These are phyloP conservation scores for Phalloptychus januarius DNA, from an alignment of 2,797 vertebrate species.

Conservation along the genomic window DNA sequence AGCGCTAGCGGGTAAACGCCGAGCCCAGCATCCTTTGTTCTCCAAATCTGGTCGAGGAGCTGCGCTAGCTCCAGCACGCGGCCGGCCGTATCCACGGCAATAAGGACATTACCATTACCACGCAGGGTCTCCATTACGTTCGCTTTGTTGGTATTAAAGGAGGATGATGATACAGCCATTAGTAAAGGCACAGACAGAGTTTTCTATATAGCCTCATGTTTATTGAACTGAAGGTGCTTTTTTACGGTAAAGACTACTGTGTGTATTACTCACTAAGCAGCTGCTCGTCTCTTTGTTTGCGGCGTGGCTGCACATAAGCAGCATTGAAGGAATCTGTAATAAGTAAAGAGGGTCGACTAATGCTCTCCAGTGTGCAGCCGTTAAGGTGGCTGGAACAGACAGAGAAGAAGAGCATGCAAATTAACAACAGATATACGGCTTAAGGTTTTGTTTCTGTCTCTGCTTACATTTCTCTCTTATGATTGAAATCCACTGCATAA, in stretches of 20 bases:
- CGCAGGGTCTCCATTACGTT: constrained; percentile 97
- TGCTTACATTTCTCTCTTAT: constrained; percentile 98
- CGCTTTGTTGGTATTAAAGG: constrained; percentile 72
- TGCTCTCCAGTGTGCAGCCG: constrained; percentile 94
- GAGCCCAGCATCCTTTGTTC: constrained; percentile 95
- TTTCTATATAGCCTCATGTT: too few species aligned
- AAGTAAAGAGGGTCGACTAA: constrained; percentile 94
- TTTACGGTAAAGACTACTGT: not conserved
- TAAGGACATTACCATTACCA: constrained; percentile 94
- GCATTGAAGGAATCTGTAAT: constrained; percentile 99
- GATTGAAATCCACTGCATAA: constrained; percentile 98
- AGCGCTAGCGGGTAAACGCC: constrained; percentile 95
- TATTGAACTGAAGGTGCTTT: not conserved
- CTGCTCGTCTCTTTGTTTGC: constrained; percentile 97
- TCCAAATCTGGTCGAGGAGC: constrained; percentile 98
- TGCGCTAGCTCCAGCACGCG: constrained; percentile 97
- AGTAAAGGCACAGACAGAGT: not conserved
- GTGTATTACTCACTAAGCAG: constrained; percentile 88
- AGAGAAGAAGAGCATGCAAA: not conserved
- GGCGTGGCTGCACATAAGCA: constrained; percentile 92
- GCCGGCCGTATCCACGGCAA: constrained; percentile 95
- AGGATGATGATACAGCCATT: not conserved
- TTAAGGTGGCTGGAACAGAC: constrained; percentile 89
- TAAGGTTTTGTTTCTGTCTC: not conserved
- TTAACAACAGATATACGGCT: not conserved